phyloP scores from a whole-genome alignment of 2,888 invertebrate species.

The Drosophila conformis region DNA sequence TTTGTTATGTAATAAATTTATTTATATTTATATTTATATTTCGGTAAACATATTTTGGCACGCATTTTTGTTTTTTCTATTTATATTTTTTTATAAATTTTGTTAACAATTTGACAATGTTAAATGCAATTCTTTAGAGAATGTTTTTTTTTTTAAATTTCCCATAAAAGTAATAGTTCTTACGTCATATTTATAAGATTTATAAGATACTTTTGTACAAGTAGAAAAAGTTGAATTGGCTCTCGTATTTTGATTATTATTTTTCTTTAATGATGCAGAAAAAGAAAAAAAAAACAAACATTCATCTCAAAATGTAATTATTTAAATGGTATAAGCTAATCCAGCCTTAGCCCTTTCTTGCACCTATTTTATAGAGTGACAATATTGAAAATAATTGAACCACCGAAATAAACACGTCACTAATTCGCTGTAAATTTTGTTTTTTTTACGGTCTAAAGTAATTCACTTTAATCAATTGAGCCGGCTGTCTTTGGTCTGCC shows the following conservation, averaged over 20 bases:
- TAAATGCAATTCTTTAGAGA: no score
- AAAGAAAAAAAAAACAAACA: not conserved
- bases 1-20: not conserved
- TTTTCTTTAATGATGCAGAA: not conserved
- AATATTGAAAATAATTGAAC: not conserved
- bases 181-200: not conserved
- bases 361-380: not conserved
- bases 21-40: not conserved
- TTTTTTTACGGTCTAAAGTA: not conserved
- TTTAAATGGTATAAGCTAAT: not conserved
- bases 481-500: slow-evolving; percentile 11
- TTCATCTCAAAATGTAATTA: not conserved
- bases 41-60: not conserved
- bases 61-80: not conserved
- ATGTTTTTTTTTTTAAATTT: no score
- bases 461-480: slow-evolving; percentile 10
- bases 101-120: no score
- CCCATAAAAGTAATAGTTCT: not conserved
- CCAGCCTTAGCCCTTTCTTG: not conserved
- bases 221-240: not conserved
- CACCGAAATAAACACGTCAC: not conserved
- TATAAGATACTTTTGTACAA: not conserved
- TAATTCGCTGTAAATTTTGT: not conserved
- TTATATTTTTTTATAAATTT: not conserved
- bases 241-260: not conserved